phyloP scores from a whole-genome alignment of 2,888 invertebrate genomes.

The Parnassius smintheus region DNA sequence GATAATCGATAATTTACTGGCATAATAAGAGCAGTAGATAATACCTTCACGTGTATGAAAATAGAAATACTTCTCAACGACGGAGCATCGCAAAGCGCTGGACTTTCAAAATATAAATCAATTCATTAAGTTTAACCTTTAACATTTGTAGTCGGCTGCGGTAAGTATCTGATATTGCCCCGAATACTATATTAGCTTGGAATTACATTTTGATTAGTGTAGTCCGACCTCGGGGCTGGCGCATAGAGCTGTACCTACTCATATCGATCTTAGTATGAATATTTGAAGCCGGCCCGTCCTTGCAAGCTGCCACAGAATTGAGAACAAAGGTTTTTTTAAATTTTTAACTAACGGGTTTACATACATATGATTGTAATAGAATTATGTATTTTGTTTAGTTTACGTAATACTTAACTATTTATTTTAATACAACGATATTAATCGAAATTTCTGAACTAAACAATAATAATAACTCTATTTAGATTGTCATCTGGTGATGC shows the following conservation, averaged over 20 bases:
- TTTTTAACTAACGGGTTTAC: conserved; percentile 18
- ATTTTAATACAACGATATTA: no score
- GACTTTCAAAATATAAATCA: conserved; percentile 35
- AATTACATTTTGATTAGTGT: conserved; percentile 72
- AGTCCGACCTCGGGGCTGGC: conserved; percentile 59
- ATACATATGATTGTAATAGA: no score
- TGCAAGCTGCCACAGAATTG: conserved; percentile 53
- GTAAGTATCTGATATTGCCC: conserved; percentile 42
- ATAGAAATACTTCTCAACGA: neutral
- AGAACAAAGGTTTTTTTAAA: conserved; percentile 28
- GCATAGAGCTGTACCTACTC: conserved; percentile 55
- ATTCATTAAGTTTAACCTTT: conserved; percentile 47
- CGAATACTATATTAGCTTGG: conserved; percentile 64
- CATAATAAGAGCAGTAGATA: conserved; percentile 2
- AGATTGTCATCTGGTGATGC: no score
- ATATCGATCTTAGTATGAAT: conserved; percentile 77
- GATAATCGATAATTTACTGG: neutral
- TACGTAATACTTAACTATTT: no score
- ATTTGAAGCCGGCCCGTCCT: conserved; percentile 71
- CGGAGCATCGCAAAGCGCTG: neutral
- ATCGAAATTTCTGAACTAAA: no score
- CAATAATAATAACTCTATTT: no score
- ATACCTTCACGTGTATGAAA: neutral
- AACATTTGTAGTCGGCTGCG: conserved; percentile 36
- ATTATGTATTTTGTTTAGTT: no score